Conservation (phyloP, 2,113 vertebrate species). For the Alaudala cheleensis region DNA sequence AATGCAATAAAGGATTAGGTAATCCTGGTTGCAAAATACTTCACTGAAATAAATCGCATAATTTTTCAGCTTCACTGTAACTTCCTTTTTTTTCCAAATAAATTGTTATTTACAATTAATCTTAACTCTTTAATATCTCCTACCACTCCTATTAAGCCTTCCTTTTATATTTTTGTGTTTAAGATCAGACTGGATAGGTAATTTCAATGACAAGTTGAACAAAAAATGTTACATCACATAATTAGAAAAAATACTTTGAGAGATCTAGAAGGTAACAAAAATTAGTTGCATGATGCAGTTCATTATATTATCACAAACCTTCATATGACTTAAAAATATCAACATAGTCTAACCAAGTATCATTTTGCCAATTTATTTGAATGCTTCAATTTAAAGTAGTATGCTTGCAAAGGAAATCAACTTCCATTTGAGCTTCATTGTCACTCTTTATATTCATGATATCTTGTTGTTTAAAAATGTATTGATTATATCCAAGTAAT, state of each 20-base stretch:
- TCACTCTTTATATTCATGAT: background rate
- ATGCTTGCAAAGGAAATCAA: background rate
- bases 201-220: background rate
- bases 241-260: background rate
- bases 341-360: background rate
- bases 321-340: background rate
- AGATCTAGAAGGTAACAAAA: background rate
- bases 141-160: background rate
- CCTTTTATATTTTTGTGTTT: background rate
- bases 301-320: background rate
- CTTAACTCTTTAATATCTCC: background rate
- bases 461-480: background rate
- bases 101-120: conserved; percentile 38
- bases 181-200: background rate
- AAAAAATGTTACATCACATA: conserved; percentile 14
- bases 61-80: conserved; percentile 32
- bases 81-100: background rate
- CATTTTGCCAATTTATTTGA: conserved; percentile 2
- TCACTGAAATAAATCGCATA: conserved; percentile 54
- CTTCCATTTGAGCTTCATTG: background rate
- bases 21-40: conserved; percentile 59
- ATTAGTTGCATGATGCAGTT: background rate
- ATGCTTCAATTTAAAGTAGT: background rate
- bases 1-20: conserved; percentile 58
- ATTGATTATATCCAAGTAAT: background rate